Evolutionary conservation across 2,888 invertebrate species (phyloP), one percentile per base, ranked within the genome.

Genomic region (Xestia sexstrigata): DNA sequence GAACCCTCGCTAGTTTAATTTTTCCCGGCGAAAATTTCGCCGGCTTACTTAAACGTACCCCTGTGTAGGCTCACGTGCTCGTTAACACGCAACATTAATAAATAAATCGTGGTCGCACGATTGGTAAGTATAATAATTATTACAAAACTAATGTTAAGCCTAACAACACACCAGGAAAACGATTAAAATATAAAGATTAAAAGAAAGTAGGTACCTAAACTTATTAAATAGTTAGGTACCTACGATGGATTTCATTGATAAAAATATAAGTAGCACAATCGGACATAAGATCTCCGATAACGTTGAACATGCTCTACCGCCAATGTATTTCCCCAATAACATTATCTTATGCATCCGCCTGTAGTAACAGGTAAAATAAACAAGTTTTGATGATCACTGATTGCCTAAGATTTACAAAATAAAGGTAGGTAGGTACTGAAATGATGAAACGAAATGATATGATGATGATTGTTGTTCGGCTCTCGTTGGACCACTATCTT

Each of bases 361-460:
- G n/a, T 65, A 26, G 17, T 42, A 26, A 23, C 30, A 68, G 52
- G n/a, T 52, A 17, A 39, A 26, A 39, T 11, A 55, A 55, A 69
- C 39, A 69, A 2, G 11, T 55, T 39, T 20, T 2, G 20, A 39
- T 39, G 17, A 55, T 26, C 20, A 23, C 23, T 47, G 45, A 71
- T 67, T 67, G 26, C 67, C 6, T 30, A 8, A 3, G 26, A 30
- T 63, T 35, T 47, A 20, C 23, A 30, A 45, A 60, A 60, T 30
- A 30, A 6, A 47, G 58, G 26, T 26, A 26, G 1, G 11, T 55
- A n/a, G 23, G 4, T 39, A 69, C 20, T 20, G 0, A 39, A 66
- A 47, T 72, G 5, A 71, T 66, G 45, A 47, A 70, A 70, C 58
- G 26, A 39, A 52, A 42, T 42, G 26, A 58, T 7, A n/a, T 55